Percentiles rank a stretch among this genome's conserved stretches.
Evolutionary conservation across 1,140 invertebrate species (phyloP).

Genomic region (Chelonus insularis): DNA sequence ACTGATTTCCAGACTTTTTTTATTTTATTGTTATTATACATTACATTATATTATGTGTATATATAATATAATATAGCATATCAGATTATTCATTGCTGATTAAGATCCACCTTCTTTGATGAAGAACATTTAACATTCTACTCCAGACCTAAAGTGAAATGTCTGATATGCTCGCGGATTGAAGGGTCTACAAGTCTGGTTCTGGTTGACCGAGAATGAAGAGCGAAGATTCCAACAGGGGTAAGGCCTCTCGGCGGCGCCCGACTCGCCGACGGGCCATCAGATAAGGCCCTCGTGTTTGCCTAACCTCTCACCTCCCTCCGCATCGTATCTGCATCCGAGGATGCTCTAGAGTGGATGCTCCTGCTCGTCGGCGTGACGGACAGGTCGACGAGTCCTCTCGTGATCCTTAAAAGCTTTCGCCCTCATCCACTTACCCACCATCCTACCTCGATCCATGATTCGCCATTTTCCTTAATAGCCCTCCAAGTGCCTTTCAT

Average conservation of each 20-base stretch:
- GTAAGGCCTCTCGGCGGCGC: slow-evolving; percentile 19
- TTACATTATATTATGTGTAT: no score
- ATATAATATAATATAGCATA: no score
- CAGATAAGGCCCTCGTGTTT: slow-evolving; percentile 55
- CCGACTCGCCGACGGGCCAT: slow-evolving; percentile 50
- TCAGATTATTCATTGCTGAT: no score
- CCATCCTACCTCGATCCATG: background rate
- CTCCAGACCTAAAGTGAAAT: background rate
- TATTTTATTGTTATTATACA: background rate
- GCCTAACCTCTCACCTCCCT: slow-evolving; percentile 54
- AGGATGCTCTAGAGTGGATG: slow-evolving; percentile 29
- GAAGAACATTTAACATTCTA: background rate
- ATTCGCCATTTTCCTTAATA: slow-evolving; percentile 36
- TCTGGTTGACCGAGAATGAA: slow-evolving; percentile 19
- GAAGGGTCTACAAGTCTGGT: background rate
- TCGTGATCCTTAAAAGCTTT: slow-evolving; percentile 46
- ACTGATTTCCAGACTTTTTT: background rate
- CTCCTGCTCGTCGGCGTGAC: slow-evolving; percentile 36
- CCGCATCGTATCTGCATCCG: slow-evolving; percentile 34
- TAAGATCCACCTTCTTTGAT: background rate
- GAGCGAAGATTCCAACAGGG: slow-evolving; percentile 1
- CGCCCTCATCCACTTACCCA: background rate
- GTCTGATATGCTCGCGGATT: background rate
- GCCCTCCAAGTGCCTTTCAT: background rate
- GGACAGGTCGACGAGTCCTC: slow-evolving; percentile 38